phyloP scores from a whole-genome alignment of 1,140 invertebrate genomes.

The Drosophila cardini region DNA sequence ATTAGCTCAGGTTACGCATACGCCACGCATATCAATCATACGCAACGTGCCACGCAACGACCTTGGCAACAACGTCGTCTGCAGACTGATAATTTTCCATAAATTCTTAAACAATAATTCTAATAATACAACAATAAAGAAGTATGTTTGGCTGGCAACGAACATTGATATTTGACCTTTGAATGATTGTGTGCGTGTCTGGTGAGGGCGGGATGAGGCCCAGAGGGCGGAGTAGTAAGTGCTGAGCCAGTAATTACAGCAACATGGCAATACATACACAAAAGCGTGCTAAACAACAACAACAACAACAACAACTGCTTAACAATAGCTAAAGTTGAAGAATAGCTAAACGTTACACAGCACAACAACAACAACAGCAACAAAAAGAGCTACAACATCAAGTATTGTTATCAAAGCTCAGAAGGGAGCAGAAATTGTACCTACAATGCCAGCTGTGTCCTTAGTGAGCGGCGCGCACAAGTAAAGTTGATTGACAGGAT shows the following conservation, averaged over 20 bases:
- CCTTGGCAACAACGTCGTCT: constrained; percentile 1
- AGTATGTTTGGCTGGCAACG: neutral
- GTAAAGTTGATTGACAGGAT: constrained; percentile 74
- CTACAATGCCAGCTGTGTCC: constrained; percentile 59
- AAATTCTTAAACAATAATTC: constrained; percentile 11
- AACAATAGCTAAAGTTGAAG: constrained; percentile 40
- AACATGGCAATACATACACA: constrained; percentile 57
- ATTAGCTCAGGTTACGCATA: constrained; percentile 35
- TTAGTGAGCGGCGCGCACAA: constrained; percentile 33
- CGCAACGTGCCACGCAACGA: constrained; percentile 7
- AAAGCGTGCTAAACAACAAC: constrained; percentile 61
- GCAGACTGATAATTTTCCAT: constrained; percentile 4
- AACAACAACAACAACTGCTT: constrained; percentile 43
- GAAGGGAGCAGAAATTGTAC: constrained; percentile 31
- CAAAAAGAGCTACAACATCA: neutral
- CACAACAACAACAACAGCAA: constrained; percentile 10
- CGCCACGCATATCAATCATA: constrained; percentile 40
- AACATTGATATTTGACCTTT: constrained; percentile 62
- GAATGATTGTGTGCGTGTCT: constrained; percentile 44
- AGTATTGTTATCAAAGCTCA: constrained; percentile 18
- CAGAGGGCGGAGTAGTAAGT: constrained; percentile 9
- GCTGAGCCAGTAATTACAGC: constrained; percentile 57
- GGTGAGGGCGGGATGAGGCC: neutral
- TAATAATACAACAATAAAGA: constrained; percentile 1
- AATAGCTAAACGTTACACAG: constrained; percentile 36